A percentile compares a stretch with the other conserved stretches of the same genome.
Conservation (phyloP, 1,140 invertebrate genomes). For the Calephelis virginiensis region DNA sequence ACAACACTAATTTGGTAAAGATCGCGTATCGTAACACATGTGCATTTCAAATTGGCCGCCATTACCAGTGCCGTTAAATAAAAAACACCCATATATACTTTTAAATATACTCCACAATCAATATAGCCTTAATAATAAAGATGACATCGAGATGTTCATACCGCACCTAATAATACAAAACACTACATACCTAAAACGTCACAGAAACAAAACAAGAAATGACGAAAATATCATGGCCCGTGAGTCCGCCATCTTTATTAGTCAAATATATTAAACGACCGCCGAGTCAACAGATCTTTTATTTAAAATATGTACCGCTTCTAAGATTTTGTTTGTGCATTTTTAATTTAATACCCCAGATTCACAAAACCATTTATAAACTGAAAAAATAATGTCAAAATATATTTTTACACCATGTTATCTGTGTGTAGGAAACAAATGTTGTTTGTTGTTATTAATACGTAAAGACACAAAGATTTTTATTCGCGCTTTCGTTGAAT, state of each 20-base stretch:
- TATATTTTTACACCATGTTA: too few species aligned
- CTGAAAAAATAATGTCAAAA: too few species aligned
- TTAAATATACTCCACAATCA: background rate
- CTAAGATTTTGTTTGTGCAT: background rate
- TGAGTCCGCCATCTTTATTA: conserved; percentile 24
- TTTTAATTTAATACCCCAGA: background rate
- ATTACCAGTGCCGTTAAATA: too few species aligned
- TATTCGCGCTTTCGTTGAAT: too few species aligned
- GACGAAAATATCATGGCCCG: conserved; percentile 1
- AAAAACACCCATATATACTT: too few species aligned
- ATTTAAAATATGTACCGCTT: background rate
- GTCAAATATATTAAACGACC: background rate
- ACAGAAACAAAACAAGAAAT: conserved; percentile 33
- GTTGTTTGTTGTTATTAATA: too few species aligned
- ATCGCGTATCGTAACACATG: too few species aligned
- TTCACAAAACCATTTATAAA: background rate
- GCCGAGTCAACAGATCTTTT: background rate
- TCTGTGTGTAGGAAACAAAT: too few species aligned
- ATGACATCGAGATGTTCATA: conserved; percentile 17
- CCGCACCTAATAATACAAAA: conserved; percentile 18
- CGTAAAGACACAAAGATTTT: too few species aligned
- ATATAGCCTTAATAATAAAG: conserved; percentile 15
- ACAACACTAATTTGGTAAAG: too few species aligned
- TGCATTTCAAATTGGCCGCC: background rate
- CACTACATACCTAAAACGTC: conserved; percentile 36